Percentiles rank a stretch among this genome's conserved stretches.
phyloP scores from a whole-genome alignment of 2,113 vertebrate genomes.

The Aptenodytes patagonicus region DNA sequence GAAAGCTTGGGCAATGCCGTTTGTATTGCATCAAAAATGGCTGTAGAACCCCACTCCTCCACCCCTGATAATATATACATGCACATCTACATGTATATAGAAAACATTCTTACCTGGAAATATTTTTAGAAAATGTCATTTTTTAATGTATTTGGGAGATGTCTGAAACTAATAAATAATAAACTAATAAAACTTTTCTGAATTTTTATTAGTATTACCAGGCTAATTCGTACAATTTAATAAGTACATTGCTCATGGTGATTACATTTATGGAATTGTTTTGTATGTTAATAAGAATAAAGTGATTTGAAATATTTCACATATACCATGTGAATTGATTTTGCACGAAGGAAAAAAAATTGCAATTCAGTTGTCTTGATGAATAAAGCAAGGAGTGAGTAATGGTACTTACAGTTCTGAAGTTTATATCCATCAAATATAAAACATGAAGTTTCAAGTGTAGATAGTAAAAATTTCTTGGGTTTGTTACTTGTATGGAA shows the following conservation, averaged over 20 bases:
- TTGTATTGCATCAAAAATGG: background rate
- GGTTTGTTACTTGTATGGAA: background rate
- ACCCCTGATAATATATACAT: rapidly evolving
- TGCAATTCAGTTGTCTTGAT: background rate
- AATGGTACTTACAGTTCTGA: background rate
- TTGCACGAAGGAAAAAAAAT: background rate
- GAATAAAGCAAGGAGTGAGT: background rate
- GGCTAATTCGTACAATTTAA: background rate
- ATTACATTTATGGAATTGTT: background rate
- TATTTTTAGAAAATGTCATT: background rate
- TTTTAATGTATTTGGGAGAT: background rate
- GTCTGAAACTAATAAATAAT: background rate
- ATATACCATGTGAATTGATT: background rate
- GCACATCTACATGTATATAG: too few relatives aligned
- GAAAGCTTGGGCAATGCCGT: background rate
- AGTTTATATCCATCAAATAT: background rate
- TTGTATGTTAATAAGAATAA: background rate
- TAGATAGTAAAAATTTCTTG: background rate
- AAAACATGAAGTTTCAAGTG: background rate
- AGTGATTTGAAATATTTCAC: background rate
- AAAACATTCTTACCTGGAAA: background rate
- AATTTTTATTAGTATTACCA: background rate
- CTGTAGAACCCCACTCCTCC: background rate
- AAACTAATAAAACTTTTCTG: background rate
- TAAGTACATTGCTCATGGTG: background rate